Conservation (phyloP, 1,140 invertebrate genomes). For the Ctenoplectra terminalis region DNA sequence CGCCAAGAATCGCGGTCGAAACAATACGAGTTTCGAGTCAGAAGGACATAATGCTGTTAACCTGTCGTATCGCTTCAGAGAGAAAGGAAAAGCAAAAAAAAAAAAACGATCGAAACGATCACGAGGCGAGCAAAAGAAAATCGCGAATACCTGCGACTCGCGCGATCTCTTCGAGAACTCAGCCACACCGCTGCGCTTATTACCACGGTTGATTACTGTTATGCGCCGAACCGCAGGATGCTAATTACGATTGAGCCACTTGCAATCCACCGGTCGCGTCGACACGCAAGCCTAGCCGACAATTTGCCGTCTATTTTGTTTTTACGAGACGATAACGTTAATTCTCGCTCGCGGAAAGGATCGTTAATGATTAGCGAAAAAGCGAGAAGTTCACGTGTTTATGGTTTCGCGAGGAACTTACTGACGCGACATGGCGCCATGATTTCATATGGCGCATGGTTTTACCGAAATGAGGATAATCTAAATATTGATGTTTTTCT, state of each 20-base stretch:
- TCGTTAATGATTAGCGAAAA: not conserved
- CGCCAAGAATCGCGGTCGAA: not conserved
- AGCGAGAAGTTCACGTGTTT: not conserved
- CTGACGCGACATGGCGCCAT: not conserved
- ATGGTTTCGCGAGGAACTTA: not conserved
- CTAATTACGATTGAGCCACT: constrained; percentile 42
- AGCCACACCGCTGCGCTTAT: constrained; percentile 25
- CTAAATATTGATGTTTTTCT: no score
- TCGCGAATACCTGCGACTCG: not conserved
- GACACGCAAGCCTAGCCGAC: not conserved
- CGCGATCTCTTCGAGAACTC: not conserved
- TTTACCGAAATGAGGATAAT: not conserved
- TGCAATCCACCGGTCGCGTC: not conserved
- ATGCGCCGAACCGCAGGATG: not conserved
- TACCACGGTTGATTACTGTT: constrained; percentile 30
- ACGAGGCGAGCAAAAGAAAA: constrained; percentile 16
- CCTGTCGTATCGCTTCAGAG: constrained; percentile 5
- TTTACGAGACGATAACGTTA: constrained; percentile 21
- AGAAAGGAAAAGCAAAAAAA: constrained; percentile 47
- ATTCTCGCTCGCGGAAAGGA: not conserved
- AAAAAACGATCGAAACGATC: not conserved
- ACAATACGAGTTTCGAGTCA: constrained; percentile 24
- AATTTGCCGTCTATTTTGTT: constrained; percentile 1
- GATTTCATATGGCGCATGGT: not conserved
- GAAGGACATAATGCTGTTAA: constrained; percentile 40